Percentiles rank a stretch among this genome's conserved stretches.
These are phyloP conservation scores for Cerastis leucographa DNA, from an alignment of 2,888 invertebrate species.

Conservation along the genomic window DNA sequence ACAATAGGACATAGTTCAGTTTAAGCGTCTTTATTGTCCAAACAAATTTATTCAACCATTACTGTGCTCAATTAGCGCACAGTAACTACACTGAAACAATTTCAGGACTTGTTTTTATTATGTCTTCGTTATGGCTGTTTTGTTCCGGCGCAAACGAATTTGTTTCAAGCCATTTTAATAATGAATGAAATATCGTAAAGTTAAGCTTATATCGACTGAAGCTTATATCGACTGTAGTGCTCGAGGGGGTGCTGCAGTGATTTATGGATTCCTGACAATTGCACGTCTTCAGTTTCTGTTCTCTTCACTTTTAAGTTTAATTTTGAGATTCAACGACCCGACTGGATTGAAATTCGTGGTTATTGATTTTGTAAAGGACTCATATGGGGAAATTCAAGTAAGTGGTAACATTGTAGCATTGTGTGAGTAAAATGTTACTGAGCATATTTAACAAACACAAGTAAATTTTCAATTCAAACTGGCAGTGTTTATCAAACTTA, in stretches of 20 bases:
- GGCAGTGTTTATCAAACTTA: constrained; percentile 38
- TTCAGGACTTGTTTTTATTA: constrained; percentile 77
- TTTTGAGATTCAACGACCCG: neutral
- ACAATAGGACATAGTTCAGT: constrained; percentile 88
- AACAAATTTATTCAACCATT: constrained; percentile 88
- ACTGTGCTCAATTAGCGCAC: constrained; percentile 83
- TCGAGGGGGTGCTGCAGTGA: constrained; percentile 49
- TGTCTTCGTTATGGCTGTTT: constrained; percentile 73
- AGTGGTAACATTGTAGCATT: neutral
- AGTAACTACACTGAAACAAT: constrained; percentile 74
- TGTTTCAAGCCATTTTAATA: constrained; percentile 70
- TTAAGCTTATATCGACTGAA: constrained; percentile 63
- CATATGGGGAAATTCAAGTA: neutral
- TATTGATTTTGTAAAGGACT: neutral
- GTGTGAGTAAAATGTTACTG: neutral
- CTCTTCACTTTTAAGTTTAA: constrained; percentile 26
- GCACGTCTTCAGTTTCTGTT: constrained; percentile 18
- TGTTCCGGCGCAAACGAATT: constrained; percentile 66
- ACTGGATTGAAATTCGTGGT: neutral
- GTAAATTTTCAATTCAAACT: constrained; percentile 25
- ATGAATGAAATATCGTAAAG: constrained; percentile 67
- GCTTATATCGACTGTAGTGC: constrained; percentile 57
- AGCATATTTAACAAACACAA: neutral
- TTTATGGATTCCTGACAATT: constrained; percentile 63
- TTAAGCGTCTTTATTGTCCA: constrained; percentile 87